Conservation (phyloP, 2,888 invertebrate species). For the Cryptophagus acutangulus region DNA sequence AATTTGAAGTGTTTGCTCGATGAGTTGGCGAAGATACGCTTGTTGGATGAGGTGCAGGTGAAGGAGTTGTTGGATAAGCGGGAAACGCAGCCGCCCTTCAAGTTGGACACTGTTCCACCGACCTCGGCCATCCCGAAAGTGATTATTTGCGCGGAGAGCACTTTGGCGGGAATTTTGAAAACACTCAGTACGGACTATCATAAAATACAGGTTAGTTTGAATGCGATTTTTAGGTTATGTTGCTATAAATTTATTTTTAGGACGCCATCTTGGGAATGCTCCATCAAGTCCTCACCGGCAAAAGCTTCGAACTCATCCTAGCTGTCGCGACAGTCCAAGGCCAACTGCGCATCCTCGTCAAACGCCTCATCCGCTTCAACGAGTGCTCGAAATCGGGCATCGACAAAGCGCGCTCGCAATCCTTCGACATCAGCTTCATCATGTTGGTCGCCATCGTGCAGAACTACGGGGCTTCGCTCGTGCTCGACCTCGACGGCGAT, state of each 20-base stretch:
- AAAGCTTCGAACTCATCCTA: conserved; percentile 85
- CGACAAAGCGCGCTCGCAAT: conserved; percentile 66
- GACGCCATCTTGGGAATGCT: conserved; percentile 81
- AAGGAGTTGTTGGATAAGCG: conserved; percentile 62
- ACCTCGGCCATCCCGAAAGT: conserved; percentile 69
- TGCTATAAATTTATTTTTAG: no score
- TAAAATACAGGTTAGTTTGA: conserved; percentile 83
- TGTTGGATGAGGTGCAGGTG: conserved; percentile 74
- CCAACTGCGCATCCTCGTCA: conserved; percentile 80
- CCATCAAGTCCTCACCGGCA: conserved; percentile 83
- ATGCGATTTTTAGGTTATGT: no score
- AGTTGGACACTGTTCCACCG: conserved; percentile 61
- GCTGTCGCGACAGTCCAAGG: conserved; percentile 92
- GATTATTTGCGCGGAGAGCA: conserved; percentile 82
- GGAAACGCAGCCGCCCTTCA: conserved; percentile 43
- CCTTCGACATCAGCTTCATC: conserved; percentile 92
- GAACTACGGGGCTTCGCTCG: conserved; percentile 82
- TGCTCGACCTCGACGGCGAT: conserved; percentile 70
- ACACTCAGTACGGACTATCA: conserved; percentile 84
- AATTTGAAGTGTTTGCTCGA: conserved; percentile 78
- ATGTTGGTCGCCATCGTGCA: conserved; percentile 91
- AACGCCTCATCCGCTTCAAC: conserved; percentile 86
- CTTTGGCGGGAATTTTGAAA: conserved; percentile 82
- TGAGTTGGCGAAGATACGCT: conserved; percentile 72
- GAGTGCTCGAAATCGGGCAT: conserved; percentile 71